Evolutionary conservation across 2,888 invertebrate species (phyloP).

Genomic region (Standfussiana lucernea): DNA sequence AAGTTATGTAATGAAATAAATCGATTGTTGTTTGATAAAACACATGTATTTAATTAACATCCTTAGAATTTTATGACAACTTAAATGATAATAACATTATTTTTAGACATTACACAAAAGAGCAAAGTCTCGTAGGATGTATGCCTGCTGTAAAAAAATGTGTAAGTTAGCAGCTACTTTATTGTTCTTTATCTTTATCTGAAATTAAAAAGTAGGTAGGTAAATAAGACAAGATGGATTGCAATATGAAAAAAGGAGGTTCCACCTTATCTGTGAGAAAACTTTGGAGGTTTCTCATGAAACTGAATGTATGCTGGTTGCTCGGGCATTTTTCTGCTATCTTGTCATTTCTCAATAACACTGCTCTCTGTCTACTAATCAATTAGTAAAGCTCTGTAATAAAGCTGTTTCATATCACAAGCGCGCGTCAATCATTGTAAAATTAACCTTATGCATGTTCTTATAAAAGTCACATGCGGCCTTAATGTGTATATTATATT

Average conservation of each 20-base stretch:
- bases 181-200: not conserved
- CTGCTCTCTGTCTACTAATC: not conserved
- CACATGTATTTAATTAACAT: slow-evolving; percentile 30
- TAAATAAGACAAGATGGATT: not conserved
- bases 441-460: not conserved
- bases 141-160: not conserved
- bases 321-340: not conserved
- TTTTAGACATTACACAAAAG: not conserved
- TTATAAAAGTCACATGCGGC: not conserved
- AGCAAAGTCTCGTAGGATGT: not conserved
- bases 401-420: not conserved
- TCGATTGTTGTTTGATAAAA: slow-evolving; percentile 53
- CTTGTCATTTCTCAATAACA: not conserved
- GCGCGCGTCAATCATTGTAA: not conserved
- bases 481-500: not conserved
- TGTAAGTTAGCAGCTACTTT: not conserved
- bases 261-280: not conserved
- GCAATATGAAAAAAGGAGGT: not conserved
- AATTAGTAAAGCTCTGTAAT: too few species aligned
- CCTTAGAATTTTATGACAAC: slow-evolving; percentile 11
- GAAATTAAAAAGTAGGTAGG: not conserved
- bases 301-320: not conserved
- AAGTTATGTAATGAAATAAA: slow-evolving; percentile 67
- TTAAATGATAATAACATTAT: not conserved
- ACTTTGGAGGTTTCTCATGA: not conserved